A percentile compares a stretch with the other conserved stretches of the same genome.
These are phyloP conservation scores for Diprion similis DNA, from an alignment of 1,140 invertebrate genomes.

Conservation along the genomic window DNA sequence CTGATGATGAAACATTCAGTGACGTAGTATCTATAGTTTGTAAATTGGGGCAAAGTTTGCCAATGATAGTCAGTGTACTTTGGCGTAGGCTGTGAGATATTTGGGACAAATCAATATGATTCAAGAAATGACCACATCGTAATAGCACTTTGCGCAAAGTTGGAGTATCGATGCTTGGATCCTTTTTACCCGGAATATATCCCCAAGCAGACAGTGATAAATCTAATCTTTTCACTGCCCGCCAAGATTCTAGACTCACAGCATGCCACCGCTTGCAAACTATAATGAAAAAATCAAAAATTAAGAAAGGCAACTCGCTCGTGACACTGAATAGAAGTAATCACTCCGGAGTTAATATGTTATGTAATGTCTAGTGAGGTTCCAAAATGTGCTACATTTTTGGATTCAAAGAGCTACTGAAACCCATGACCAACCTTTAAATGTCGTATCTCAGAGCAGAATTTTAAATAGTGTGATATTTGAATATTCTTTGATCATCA, in stretches of 20 bases:
- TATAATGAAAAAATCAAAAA: slow-evolving; percentile 27
- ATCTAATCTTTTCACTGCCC: slow-evolving; percentile 41
- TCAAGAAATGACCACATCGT: slow-evolving; percentile 50
- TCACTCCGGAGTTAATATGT: no score
- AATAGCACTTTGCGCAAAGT: slow-evolving; percentile 48
- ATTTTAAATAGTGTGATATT: no score
- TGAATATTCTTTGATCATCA: no score
- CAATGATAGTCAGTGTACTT: slow-evolving; percentile 50
- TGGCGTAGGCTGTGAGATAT: slow-evolving; percentile 30
- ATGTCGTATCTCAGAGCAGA: no score
- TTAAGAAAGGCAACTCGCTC: neutral
- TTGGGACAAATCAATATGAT: slow-evolving; percentile 39
- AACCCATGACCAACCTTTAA: no score
- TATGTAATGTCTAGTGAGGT: no score
- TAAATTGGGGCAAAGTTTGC: slow-evolving; percentile 51
- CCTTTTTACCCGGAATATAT: slow-evolving; percentile 18
- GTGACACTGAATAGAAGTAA: no score
- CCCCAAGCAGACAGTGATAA: slow-evolving; percentile 38
- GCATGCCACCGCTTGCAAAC: slow-evolving; percentile 53
- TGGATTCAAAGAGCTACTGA: no score
- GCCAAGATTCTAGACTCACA: slow-evolving; percentile 48
- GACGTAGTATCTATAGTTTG: slow-evolving; percentile 43
- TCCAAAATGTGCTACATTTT: no score
- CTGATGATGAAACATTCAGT: slow-evolving; percentile 44
- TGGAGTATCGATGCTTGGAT: slow-evolving; percentile 35